Evolutionary conservation across 1,140 invertebrate genomes (phyloP).

Genomic region (Battus philenor): DNA sequence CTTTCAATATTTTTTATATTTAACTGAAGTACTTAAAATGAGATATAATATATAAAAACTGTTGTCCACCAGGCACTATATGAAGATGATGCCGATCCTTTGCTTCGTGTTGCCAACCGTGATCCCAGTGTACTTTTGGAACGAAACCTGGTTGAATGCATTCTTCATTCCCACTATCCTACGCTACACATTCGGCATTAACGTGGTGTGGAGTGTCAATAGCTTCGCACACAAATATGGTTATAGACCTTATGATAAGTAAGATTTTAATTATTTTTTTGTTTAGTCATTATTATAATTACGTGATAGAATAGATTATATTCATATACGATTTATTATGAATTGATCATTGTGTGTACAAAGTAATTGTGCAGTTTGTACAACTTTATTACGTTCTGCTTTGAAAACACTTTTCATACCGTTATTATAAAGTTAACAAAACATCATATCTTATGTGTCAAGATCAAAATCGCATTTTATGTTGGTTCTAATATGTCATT

Average conservation of each 20-base stretch:
- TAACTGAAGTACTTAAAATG: not conserved
- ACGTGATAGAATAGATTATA: no score
- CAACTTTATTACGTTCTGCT: no score
- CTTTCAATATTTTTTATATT: not conserved
- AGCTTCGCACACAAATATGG: constrained; percentile 85
- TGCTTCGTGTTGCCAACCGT: constrained; percentile 86
- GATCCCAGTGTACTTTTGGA: constrained; percentile 84
- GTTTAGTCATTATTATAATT: no score
- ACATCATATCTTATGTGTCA: no score
- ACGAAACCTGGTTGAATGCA: constrained; percentile 78
- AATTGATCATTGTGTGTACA: no score
- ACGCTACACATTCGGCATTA: constrained; percentile 80
- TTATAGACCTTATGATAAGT: constrained; percentile 85
- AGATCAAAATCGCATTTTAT: no score
- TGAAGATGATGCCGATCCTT: constrained; percentile 80
- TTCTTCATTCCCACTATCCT: constrained; percentile 80
- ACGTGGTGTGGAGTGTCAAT: constrained; percentile 87
- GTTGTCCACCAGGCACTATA: constrained; percentile 80
- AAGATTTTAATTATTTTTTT: constrained; percentile 34
- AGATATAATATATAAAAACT: not conserved
- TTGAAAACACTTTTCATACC: no score
- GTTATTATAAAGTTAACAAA: no score
- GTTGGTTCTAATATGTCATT: no score
- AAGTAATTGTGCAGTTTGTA: no score
- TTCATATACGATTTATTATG: no score